Conservation (phyloP, 2,113 vertebrate species). For the Muntiacus reevesi region DNA sequence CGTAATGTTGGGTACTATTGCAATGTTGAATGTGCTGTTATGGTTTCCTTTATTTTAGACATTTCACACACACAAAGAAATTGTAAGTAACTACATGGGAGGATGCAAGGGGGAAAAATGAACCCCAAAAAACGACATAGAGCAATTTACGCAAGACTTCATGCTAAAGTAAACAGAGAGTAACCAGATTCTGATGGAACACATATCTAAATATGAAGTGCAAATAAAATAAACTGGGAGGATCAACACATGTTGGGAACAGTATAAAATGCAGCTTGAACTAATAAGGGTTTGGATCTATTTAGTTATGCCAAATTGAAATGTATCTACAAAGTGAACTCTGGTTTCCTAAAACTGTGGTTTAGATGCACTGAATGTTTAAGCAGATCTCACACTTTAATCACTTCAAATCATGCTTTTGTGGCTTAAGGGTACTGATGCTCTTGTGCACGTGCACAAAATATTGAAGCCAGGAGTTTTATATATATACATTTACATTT, state of each 20-base stretch:
- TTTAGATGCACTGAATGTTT: not conserved
- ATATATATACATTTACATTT: not conserved
- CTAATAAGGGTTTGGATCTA: constrained; percentile 10
- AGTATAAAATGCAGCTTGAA: constrained; percentile 35
- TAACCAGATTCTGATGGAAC: not conserved
- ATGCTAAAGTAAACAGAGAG: not conserved
- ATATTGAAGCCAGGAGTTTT: not conserved
- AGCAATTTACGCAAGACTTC: not conserved
- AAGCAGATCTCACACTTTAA: constrained; percentile 26
- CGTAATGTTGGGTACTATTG: accelerated
- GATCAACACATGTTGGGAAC: not conserved
- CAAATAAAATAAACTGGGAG: constrained; percentile 29
- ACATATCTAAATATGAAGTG: not conserved
- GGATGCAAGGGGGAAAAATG: not conserved
- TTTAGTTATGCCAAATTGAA: constrained; percentile 21
- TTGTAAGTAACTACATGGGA: not conserved
- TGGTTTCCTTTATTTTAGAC: not conserved
- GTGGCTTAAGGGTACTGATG: not conserved
- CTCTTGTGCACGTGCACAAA: not conserved
- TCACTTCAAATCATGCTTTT: not conserved
- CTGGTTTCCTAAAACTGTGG: not conserved
- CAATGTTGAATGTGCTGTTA: not conserved
- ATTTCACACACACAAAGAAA: not conserved
- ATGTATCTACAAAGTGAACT: not conserved
- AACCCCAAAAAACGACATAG: not conserved